Evolutionary conservation across 2,888 invertebrate species (phyloP).

Genomic region (Agrochola macilenta): DNA sequence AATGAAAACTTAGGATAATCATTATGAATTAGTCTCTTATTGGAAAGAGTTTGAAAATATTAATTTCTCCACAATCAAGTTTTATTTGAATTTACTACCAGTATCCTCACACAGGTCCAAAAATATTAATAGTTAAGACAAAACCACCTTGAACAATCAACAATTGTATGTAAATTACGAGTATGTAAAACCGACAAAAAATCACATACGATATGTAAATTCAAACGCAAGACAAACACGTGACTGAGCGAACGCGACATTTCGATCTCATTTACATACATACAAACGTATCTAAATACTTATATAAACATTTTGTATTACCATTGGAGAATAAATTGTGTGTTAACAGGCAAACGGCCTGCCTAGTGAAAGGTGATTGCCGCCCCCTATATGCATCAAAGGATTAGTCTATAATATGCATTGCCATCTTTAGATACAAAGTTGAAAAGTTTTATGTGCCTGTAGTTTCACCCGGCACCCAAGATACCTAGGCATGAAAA

Average conservation of each 20-base stretch:
- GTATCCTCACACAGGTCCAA: conserved; percentile 9
- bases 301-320: conserved; percentile 2
- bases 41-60: not conserved
- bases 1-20: not conserved
- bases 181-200: conserved; percentile 11
- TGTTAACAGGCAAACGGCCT: not conserved
- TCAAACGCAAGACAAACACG: conserved; percentile 8
- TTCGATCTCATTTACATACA: conserved; percentile 40
- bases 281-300: conserved; percentile 21
- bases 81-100: not conserved
- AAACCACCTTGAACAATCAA: conserved; percentile 3
- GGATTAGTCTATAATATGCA: no score
- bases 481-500: not conserved
- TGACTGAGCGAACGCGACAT: conserved; percentile 2
- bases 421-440: not conserved
- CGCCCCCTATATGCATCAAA: no score
- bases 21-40: not conserved
- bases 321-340: conserved; percentile 18
- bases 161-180: conserved; percentile 2
- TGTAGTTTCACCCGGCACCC: not conserved
- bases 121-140: conserved; percentile 2
- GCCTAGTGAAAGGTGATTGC: not conserved
- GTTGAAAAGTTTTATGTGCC: not conserved
- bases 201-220: conserved; percentile 25
- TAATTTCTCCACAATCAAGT: not conserved